Evolutionary conservation across 2,797 vertebrate species (phyloP).

Genomic region (Micromesistius poutassou): DNA sequence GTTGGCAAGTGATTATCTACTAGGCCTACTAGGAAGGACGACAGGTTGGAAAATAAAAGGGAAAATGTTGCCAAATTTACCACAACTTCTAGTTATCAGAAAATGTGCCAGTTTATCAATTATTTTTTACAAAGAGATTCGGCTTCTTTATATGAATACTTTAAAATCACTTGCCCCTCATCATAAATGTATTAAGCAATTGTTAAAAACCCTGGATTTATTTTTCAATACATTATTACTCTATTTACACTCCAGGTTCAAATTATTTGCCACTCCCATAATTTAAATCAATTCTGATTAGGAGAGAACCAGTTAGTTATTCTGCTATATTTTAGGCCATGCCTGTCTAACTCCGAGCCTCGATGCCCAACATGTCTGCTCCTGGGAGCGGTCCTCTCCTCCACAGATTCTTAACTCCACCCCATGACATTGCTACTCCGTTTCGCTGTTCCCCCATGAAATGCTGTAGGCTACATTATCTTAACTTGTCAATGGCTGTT

Average conservation of each 20-base stretch:
- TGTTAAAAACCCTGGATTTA: background rate
- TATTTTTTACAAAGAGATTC: too few species aligned
- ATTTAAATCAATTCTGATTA: background rate
- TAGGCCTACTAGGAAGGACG: background rate
- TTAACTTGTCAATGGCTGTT: conserved; percentile 13
- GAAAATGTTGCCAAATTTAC: background rate
- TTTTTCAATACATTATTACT: background rate
- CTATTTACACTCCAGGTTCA: background rate
- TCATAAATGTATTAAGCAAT: background rate
- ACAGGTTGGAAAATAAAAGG: background rate
- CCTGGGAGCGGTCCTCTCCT: background rate
- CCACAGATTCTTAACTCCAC: background rate
- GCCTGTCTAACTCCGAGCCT: background rate
- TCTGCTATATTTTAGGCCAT: background rate
- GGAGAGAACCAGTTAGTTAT: background rate
- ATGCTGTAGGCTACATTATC: conserved; percentile 23
- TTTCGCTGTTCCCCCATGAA: background rate
- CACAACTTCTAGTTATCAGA: background rate
- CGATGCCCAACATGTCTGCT: background rate
- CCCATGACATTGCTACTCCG: background rate
- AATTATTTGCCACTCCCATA: too few species aligned
- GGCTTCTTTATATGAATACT: background rate
- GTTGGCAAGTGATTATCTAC: background rate
- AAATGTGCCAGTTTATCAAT: background rate
- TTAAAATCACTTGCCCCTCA: background rate